Evolutionary conservation across 2,888 invertebrate genomes (phyloP).

Genomic region (Pocota personata): DNA sequence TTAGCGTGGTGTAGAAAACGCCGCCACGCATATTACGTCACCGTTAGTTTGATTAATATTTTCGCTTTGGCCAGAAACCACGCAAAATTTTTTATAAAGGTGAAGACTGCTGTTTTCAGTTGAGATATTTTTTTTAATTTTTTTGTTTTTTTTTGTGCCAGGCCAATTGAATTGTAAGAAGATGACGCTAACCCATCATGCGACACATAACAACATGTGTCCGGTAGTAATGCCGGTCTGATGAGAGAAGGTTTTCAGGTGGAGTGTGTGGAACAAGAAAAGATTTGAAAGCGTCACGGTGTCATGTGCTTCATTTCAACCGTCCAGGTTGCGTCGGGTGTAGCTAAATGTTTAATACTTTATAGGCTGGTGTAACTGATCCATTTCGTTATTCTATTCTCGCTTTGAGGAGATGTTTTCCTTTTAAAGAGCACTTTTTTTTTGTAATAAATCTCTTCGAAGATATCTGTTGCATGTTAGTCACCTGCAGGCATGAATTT

Average conservation of each 20-base stretch:
- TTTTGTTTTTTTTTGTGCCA: conserved; percentile 1
- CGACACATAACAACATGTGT: conserved; percentile 42
- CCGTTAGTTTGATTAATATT: conserved; percentile 67
- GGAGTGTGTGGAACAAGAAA: conserved; percentile 39
- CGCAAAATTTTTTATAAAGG: conserved; percentile 58
- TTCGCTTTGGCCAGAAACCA: conserved; percentile 55
- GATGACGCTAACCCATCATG: conserved; percentile 42
- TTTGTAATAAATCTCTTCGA: background rate
- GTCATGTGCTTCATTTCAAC: background rate
- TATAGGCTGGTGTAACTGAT: background rate
- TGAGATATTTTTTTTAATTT: background rate
- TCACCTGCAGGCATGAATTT: background rate
- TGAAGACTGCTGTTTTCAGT: conserved; percentile 55
- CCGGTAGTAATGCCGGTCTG: background rate
- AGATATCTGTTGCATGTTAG: background rate
- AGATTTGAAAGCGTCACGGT: background rate
- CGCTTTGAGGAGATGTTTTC: background rate
- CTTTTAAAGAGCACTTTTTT: no score
- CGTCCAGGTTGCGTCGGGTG: background rate
- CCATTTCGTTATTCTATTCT: background rate
- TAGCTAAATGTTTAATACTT: background rate
- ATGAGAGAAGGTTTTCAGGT: background rate
- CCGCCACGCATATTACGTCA: conserved; percentile 66
- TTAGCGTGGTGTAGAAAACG: conserved; percentile 29
- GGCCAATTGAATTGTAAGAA: conserved; percentile 50